Evolutionary conservation across 2,888 invertebrate species (phyloP), one percentile per base, ranked within the genome.

Genomic region (Leptarthrus brevirostris): DNA sequence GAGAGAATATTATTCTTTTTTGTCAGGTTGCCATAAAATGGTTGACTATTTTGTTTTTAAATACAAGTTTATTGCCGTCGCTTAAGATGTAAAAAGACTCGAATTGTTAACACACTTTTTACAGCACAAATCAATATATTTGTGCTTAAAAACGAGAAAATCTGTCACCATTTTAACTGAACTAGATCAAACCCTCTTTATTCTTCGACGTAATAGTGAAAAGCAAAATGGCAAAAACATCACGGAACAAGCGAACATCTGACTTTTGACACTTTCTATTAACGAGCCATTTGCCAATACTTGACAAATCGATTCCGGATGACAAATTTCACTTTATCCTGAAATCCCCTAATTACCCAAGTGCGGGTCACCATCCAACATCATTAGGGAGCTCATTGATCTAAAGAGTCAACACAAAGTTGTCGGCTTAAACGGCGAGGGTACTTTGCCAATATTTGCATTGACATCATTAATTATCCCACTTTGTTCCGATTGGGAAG

Each of bases 381-480:
- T 74, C 74, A 74, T 74, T 74, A 74, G 66, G 47, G 66, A 47
- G 47, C 47, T 56, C 72, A 74, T 72, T 74, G 74, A 74, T 74
- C 74, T 72, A 54, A 49, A 75, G 69, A 75, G 72, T 75, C 75
- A 75, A 75, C 72, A 75, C 49, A 26, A 53, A 22, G 3, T 40
- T 40, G 22, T 40, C 34, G 12, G 30, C 30, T 20, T 52, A 16
- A 49, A 54, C 30, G 52, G 44, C 3, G 52, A 22, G 24, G 26
- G 22, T 20, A 52, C 47, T 66, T 44, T 14, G 54, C 66, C 73
- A 76, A 76, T 76, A 76, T 76, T 76, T 76, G 76, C 76, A 74
- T 76, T 76, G 58, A 44, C 73, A 76, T 76, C 74, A 73, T 74
- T 73, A 74, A 74, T 76, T 73, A 74, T 66, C 72, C 30, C 20